Percentiles rank a stretch among this genome's conserved stretches.
Evolutionary conservation across 2,113 vertebrate genomes (phyloP).

Genomic region (Prionailurus viverrinus): DNA sequence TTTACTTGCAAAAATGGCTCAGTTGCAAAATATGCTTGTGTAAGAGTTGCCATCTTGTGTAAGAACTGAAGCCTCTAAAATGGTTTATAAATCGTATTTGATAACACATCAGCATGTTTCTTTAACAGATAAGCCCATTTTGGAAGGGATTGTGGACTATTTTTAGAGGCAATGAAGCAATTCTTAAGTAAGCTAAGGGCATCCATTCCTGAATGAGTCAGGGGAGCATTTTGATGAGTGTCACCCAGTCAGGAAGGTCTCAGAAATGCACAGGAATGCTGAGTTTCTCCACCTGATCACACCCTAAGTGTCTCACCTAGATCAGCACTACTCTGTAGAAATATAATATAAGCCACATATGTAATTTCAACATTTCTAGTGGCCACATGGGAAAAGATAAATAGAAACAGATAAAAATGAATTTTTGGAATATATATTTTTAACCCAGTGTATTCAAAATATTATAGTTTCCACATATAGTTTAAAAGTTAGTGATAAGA

Average conservation of each 20-base stretch:
- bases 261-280: not conserved
- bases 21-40: conserved; percentile 64
- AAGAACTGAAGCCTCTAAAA: conserved; percentile 40
- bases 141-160: conserved; percentile 14
- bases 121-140: conserved; percentile 39
- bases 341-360: not conserved
- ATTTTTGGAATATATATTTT: not conserved
- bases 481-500: too few species aligned
- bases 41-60: conserved; percentile 56
- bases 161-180: conserved; percentile 60
- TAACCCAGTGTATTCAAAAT: conserved; percentile 2
- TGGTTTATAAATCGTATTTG: conserved; percentile 58
- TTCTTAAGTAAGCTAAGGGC: conserved; percentile 6
- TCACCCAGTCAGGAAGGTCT: not conserved
- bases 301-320: not conserved
- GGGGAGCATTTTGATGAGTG: not conserved
- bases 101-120: conserved; percentile 4
- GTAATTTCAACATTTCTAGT: not conserved
- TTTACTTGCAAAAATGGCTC: conserved; percentile 58
- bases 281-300: not conserved
- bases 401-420: not conserved
- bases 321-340: not conserved
- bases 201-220: conserved; percentile 15
- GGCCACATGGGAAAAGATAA: not conserved
- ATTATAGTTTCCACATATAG: not conserved